Evolutionary conservation across 2,113 vertebrate genomes (phyloP).

Genomic region (Hemiprocne comata): DNA sequence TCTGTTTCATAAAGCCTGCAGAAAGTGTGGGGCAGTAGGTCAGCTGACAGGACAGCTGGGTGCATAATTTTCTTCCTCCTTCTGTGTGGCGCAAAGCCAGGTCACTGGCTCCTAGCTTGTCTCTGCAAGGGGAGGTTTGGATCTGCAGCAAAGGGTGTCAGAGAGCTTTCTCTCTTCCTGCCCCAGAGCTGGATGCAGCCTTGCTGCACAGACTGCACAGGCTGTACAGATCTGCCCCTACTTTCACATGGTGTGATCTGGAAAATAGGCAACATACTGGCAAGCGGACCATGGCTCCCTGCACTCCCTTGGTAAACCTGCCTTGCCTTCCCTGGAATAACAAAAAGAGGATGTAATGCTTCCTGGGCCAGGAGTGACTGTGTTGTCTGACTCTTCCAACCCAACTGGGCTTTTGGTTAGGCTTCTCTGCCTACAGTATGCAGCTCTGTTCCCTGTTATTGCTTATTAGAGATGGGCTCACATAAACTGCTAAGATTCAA

Average conservation of each 20-base stretch:
- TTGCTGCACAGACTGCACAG: background rate
- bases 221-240: background rate
- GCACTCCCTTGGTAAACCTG: background rate
- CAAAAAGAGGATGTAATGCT: background rate
- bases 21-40: background rate
- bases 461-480: background rate
- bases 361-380: background rate
- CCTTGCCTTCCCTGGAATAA: background rate
- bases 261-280: background rate
- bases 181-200: background rate
- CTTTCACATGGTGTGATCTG: background rate
- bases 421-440: background rate
- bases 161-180: background rate
- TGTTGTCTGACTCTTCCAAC: background rate
- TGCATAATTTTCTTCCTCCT: background rate
- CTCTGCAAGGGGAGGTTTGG: background rate
- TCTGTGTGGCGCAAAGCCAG: fast-evolving
- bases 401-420: background rate
- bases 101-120: background rate
- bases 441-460: background rate
- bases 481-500: background rate
- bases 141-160: background rate
- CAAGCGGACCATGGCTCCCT: background rate
- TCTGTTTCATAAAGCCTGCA: background rate
- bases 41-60: background rate